phyloP scores from a whole-genome alignment of 2,113 vertebrate genomes.

The Prunella fulvescens region DNA sequence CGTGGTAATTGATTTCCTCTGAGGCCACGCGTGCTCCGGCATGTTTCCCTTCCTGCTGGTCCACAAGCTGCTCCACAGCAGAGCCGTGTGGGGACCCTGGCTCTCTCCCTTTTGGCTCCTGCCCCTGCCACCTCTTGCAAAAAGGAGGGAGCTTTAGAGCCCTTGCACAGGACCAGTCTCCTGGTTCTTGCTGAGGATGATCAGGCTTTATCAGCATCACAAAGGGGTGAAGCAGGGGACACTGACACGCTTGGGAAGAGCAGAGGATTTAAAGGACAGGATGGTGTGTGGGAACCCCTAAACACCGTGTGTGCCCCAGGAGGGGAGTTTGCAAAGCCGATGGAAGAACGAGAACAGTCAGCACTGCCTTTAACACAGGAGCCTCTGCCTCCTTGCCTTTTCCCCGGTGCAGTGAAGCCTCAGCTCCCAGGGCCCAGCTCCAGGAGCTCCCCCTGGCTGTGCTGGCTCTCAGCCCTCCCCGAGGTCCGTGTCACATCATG shows the following conservation, averaged over 20 bases:
- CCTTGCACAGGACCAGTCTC: fast-evolving
- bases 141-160: not conserved
- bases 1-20: conserved; percentile 14
- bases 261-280: not conserved
- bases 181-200: not conserved
- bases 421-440: not conserved
- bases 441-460: not conserved
- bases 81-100: not conserved
- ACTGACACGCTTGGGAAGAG: fast-evolving
- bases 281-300: not conserved
- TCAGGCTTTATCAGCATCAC: not conserved
- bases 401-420: fast-evolving
- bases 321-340: fast-evolving
- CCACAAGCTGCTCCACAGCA: not conserved
- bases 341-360: not conserved
- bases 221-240: not conserved
- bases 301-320: not conserved
- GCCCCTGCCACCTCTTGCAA: not conserved
- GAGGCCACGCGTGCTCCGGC: not conserved
- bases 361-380: not conserved
- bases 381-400: not conserved
- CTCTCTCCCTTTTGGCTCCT: not conserved
- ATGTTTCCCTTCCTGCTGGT: not conserved
- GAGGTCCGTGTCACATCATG: fast-evolving
- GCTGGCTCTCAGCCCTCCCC: not conserved